These are phyloP conservation scores for Clusia tigrina DNA, from an alignment of 2,888 invertebrate genomes.

Conservation along the genomic window DNA sequence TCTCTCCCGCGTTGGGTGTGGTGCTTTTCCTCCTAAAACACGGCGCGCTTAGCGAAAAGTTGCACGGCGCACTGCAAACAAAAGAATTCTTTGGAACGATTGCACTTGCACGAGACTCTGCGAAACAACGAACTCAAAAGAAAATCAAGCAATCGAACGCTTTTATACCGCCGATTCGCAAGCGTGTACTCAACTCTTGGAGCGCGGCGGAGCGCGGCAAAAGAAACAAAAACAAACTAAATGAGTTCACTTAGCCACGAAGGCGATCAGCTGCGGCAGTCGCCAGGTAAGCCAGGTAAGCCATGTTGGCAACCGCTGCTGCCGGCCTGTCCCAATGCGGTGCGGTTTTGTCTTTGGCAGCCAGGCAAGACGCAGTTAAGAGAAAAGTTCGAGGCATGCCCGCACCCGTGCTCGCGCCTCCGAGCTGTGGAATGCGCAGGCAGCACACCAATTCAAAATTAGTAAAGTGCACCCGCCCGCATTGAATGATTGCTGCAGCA, in stretches of 20 bases:
- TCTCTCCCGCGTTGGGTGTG: neutral
- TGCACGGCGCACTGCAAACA: slow-evolving; percentile 29
- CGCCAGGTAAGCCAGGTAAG: neutral
- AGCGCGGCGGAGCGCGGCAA: slow-evolving; percentile 19
- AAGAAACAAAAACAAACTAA: slow-evolving; percentile 19
- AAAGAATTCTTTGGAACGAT: slow-evolving; percentile 22
- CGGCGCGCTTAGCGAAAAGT: slow-evolving; percentile 30
- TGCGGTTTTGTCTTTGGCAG: neutral
- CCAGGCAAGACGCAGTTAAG: too few species aligned
- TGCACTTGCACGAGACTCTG: slow-evolving; percentile 64
- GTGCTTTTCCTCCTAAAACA: too few species aligned
- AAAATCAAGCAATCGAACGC: slow-evolving; percentile 62
- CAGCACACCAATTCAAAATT: neutral
- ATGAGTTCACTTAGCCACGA: slow-evolving; percentile 36
- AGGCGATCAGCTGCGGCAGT: slow-evolving; percentile 31
- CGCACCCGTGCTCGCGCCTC: too few species aligned
- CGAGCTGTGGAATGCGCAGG: slow-evolving; percentile 8
- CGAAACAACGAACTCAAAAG: slow-evolving; percentile 64
- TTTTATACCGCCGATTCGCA: slow-evolving; percentile 60
- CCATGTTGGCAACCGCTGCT: neutral
- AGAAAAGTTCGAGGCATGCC: neutral
- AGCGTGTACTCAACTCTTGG: slow-evolving; percentile 21
- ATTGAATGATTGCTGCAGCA: too few species aligned
- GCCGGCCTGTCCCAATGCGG: neutral
- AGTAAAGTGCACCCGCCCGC: too few species aligned